Percentiles rank a stretch among this genome's conserved stretches.
Conservation (phyloP, 2,888 invertebrate species). For the Dolomedes plantarius region DNA sequence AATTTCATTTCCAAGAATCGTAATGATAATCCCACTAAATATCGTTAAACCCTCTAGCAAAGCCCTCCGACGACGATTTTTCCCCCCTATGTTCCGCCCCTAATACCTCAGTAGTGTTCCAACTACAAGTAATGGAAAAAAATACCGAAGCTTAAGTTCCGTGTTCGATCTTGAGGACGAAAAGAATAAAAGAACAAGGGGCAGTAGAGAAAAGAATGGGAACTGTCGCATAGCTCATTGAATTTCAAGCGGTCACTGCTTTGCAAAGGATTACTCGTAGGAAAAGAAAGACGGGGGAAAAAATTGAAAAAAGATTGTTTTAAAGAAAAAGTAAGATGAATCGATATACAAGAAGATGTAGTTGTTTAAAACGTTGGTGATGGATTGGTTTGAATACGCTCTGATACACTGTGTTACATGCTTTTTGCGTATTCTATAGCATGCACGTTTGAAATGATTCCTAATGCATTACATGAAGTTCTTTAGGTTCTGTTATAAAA, state of each 20-base stretch:
- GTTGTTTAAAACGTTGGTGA: background rate
- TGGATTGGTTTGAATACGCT: background rate
- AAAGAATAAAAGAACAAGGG: conserved; percentile 15
- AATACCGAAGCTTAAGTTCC: conserved; percentile 52
- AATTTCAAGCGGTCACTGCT: conserved; percentile 68
- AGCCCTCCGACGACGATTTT: conserved; percentile 16
- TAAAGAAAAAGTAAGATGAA: background rate
- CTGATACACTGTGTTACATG: background rate
- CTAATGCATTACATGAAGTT: no score
- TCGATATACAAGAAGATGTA: background rate
- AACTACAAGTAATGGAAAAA: conserved; percentile 34
- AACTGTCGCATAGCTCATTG: conserved; percentile 57
- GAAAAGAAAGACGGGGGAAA: background rate
- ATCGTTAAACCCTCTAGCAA: conserved; percentile 49
- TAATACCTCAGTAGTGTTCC: conserved; percentile 49
- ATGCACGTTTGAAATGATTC: no score
- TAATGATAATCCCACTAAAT: conserved; percentile 60
- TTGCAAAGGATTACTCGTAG: conserved; percentile 26
- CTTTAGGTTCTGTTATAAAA: no score
- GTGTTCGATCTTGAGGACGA: conserved; percentile 25
- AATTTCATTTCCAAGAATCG: conserved; percentile 29
- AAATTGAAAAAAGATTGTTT: background rate
- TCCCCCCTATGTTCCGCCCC: background rate
- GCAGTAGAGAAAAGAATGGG: conserved; percentile 8
- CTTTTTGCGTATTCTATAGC: background rate